A percentile compares a stretch with the other conserved stretches of the same genome.
phyloP scores from a whole-genome alignment of 2,113 vertebrate species.

The Spermophilus dauricus region DNA sequence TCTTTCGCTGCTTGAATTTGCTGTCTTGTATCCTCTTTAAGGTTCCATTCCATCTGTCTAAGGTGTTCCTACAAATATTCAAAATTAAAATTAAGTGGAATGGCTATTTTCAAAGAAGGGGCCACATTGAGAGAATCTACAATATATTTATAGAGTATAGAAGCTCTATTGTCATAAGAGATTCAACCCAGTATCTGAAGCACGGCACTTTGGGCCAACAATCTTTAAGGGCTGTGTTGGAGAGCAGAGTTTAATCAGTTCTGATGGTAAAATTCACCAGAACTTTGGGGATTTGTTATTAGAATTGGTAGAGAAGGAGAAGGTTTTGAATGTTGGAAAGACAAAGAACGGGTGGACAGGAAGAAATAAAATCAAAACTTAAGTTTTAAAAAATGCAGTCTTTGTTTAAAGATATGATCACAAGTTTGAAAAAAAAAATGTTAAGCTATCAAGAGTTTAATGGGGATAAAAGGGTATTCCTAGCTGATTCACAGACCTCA shows the following conservation, averaged over 20 bases:
- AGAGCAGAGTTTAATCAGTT: background rate
- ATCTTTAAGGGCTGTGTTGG: background rate
- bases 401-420: background rate
- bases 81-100: background rate
- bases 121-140: background rate
- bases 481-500: background rate
- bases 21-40: too few relatives aligned
- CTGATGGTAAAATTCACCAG: background rate
- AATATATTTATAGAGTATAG: background rate
- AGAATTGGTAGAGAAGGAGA: background rate
- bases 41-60: too few relatives aligned
- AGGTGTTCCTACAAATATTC: constrained; percentile 8
- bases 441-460: background rate
- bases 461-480: background rate
- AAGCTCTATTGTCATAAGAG: background rate
- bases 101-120: background rate
- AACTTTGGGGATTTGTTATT: background rate
- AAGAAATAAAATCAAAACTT: background rate
- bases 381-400: background rate
- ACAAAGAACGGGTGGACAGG: background rate
- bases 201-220: background rate
- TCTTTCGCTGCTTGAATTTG: too few relatives aligned
- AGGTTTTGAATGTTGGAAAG: too few relatives aligned
- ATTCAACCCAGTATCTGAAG: background rate
- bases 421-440: background rate